phyloP scores from a whole-genome alignment of 2,888 invertebrate species.

The Ophion ellenae region DNA sequence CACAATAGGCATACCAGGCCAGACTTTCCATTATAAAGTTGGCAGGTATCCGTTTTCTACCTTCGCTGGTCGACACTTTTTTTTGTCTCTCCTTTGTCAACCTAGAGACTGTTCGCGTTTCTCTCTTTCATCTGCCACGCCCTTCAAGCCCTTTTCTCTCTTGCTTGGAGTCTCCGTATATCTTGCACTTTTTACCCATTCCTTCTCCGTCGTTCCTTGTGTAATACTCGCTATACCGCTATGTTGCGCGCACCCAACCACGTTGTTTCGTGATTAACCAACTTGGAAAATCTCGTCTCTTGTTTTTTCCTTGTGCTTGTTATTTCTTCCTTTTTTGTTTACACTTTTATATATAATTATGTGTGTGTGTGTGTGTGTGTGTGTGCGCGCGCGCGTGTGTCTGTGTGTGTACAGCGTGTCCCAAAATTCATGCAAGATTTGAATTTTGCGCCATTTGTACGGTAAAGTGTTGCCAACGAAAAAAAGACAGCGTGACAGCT shows the following conservation, averaged over 20 bases:
- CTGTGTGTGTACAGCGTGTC: too few relatives aligned
- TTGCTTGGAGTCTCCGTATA: not conserved
- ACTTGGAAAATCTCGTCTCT: conserved; percentile 34
- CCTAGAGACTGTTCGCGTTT: not conserved
- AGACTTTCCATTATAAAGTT: conserved; percentile 58
- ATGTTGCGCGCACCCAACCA: conserved; percentile 41
- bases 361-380: too few relatives aligned
- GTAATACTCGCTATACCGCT: conserved; percentile 15
- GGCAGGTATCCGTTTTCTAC: conserved; percentile 52
- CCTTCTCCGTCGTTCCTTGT: not conserved
- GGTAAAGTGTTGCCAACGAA: too few relatives aligned
- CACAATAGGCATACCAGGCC: conserved; percentile 7
- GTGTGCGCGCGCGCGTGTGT: too few relatives aligned
- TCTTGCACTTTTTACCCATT: not conserved
- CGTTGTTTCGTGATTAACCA: conserved; percentile 63
- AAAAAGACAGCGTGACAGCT: too few relatives aligned
- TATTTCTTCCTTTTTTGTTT: not conserved
- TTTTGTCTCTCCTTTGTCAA: not conserved
- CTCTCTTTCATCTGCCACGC: conserved; percentile 40
- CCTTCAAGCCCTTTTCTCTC: conserved; percentile 9
- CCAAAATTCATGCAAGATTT: too few relatives aligned
- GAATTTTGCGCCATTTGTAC: too few relatives aligned
- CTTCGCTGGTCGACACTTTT: conserved; percentile 2
- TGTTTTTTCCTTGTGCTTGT: not conserved
- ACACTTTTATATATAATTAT: not conserved